Conservation (phyloP, 2,888 invertebrate genomes). For the Eupelmus urozonus region DNA sequence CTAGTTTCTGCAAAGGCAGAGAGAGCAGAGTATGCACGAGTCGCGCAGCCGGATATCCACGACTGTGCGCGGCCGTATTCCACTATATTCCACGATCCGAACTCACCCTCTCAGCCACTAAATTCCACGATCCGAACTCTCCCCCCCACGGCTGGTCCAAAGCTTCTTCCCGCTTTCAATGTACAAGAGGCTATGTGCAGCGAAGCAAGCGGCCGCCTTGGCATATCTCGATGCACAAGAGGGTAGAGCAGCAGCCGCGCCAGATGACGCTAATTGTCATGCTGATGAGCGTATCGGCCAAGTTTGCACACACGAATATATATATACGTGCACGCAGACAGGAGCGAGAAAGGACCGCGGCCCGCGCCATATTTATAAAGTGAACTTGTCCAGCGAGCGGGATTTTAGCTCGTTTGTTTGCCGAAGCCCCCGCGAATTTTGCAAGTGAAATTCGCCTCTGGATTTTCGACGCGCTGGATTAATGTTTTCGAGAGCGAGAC, state of each 20-base stretch:
- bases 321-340: background rate
- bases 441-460: slow-evolving; percentile 50
- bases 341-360: background rate
- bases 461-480: slow-evolving; percentile 34
- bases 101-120: too few species aligned
- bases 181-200: background rate
- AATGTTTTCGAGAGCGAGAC: slow-evolving; percentile 25
- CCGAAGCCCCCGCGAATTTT: slow-evolving; percentile 11
- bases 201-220: too few species aligned
- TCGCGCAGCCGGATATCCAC: slow-evolving; percentile 13
- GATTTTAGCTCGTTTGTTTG: slow-evolving; percentile 37
- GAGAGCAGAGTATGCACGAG: background rate
- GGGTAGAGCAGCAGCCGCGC: too few species aligned
- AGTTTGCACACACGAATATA: slow-evolving; percentile 22
- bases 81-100: slow-evolving; percentile 4
- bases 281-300: slow-evolving; percentile 48
- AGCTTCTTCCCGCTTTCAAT: background rate
- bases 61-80: slow-evolving; percentile 21
- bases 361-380: slow-evolving; percentile 29
- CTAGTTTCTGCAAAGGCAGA: slow-evolving; percentile 25
- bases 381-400: slow-evolving; percentile 4
- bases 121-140: background rate
- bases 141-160: background rate
- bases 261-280: slow-evolving; percentile 57
- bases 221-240: too few species aligned